A percentile compares a stretch with the other conserved stretches of the same genome.
These are phyloP conservation scores for Diglossa cyanea DNA, from an alignment of 2,797 vertebrate genomes.

Conservation along the genomic window DNA sequence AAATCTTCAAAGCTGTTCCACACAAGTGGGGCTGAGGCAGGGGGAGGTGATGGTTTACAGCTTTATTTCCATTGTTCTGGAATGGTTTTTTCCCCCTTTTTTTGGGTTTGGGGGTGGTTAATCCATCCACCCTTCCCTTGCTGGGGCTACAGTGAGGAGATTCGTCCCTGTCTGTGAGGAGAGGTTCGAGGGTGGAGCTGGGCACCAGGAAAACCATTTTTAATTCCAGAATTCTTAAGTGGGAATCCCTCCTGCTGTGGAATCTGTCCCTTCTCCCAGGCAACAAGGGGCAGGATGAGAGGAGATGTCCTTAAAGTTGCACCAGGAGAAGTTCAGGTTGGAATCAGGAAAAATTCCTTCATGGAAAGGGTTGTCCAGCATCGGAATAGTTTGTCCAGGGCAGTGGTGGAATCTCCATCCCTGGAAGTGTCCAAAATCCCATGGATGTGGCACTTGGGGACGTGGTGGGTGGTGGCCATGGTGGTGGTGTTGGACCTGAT, in stretches of 20 bases:
- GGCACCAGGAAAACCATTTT: not conserved
- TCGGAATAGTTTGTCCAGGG: not conserved
- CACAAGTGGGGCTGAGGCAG: not conserved
- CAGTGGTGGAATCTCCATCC: not conserved
- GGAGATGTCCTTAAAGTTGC: not conserved
- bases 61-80: not conserved
- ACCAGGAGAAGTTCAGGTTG: not conserved
- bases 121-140: not conserved
- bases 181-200: not conserved
- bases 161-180: rapidly evolving
- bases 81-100: not conserved
- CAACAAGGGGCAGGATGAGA: not conserved
- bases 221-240: not conserved
- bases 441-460: not conserved
- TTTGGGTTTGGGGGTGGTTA: not conserved
- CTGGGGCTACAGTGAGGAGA: not conserved
- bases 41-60: not conserved
- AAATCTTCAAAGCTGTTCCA: not conserved
- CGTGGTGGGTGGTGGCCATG: rapidly evolving
- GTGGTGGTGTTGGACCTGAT: not conserved
- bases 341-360: not conserved
- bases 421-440: not conserved
- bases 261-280: not conserved
- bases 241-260: not conserved
- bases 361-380: not conserved